Evolutionary conservation across 2,888 invertebrate genomes (phyloP), one percentile per base, ranked within the genome.

Genomic region (Copidosoma aretas): DNA sequence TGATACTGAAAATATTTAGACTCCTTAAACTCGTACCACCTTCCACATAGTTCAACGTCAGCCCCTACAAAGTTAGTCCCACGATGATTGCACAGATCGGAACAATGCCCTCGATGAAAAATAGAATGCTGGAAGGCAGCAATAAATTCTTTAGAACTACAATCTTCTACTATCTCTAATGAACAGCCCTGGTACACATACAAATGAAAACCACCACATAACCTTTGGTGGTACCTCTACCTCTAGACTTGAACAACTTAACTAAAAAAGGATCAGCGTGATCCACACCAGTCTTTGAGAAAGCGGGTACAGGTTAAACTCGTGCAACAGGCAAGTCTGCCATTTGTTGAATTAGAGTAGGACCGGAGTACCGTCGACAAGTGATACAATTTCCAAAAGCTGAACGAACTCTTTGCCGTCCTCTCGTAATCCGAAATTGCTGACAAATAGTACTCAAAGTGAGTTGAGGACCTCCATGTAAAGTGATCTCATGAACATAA

Each of bases 161-260:
- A 25, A 19, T 56, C 59, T 25, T 43, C 25, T 5, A 59, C 32
- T 17, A 56, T 24, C 12, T 64, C 64, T 5, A 56, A 64, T 64
- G 64, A 24, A 22, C 24, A 24, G 64, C 64, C 24, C 24, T 19
- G n/a, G 43, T 46, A 14, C 14, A 15, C 22, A 56, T 43, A 22
- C 64, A 64, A 24, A 56, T n/a, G n/a, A 64, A 54, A 41, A 63
- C 14, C 4, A 54, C 41, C 5, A 63, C 46, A 14, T 54, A 19
- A 12, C 15, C 54, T 49, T 49, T 49, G 17, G 19, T 49, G 4
- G 49, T 49, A 19, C 17, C 49, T 19, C 49, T 49, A 19, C 49
- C 49, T 4, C 49, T 15, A 49, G 49, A 15, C 19, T 10, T 49
- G 10, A 10, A n/a, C 4, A 49, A 19, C 15, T 19, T 3, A 32